A percentile compares a stretch with the other conserved stretches of the same genome.
These are phyloP conservation scores for Eufriesea mexicana DNA, from an alignment of 1,140 invertebrate species.

Conservation along the genomic window DNA sequence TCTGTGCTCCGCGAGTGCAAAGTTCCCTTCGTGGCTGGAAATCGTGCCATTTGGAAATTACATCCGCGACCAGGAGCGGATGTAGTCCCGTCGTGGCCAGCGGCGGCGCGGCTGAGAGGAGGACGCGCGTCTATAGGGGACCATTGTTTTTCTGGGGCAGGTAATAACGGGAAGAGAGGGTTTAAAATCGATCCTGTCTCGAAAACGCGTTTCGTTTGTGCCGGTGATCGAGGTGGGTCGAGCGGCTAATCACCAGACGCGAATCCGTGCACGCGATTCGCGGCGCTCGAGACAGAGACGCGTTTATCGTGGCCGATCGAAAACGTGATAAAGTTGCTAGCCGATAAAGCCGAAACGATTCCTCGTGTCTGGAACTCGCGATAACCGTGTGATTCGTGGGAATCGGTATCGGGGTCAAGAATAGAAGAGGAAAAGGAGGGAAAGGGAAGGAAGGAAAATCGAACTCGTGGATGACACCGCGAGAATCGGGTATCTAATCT, in stretches of 20 bases:
- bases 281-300: neutral
- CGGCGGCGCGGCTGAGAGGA: neutral
- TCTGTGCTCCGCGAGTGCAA: too few relatives aligned
- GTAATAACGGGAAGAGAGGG: constrained; percentile 68
- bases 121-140: constrained; percentile 28
- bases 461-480: constrained; percentile 10
- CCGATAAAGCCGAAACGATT: neutral
- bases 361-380: neutral
- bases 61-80: constrained; percentile 73
- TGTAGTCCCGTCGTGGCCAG: constrained; percentile 59
- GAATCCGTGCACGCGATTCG: constrained; percentile 8
- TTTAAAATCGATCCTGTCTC: constrained; percentile 52
- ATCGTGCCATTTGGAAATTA: constrained; percentile 81
- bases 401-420: neutral
- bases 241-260: constrained; percentile 57
- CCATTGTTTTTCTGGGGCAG: constrained; percentile 71
- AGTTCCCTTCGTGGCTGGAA: too few relatives aligned
- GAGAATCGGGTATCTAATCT: constrained; percentile 25
- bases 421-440: constrained; percentile 14
- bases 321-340: neutral
- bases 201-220: constrained; percentile 56
- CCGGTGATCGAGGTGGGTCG: constrained; percentile 54
- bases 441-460: constrained; percentile 22
- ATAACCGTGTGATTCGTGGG: neutral
- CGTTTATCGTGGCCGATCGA: neutral